Conservation (phyloP, 2,797 vertebrate species). For the Avahi laniger region DNA sequence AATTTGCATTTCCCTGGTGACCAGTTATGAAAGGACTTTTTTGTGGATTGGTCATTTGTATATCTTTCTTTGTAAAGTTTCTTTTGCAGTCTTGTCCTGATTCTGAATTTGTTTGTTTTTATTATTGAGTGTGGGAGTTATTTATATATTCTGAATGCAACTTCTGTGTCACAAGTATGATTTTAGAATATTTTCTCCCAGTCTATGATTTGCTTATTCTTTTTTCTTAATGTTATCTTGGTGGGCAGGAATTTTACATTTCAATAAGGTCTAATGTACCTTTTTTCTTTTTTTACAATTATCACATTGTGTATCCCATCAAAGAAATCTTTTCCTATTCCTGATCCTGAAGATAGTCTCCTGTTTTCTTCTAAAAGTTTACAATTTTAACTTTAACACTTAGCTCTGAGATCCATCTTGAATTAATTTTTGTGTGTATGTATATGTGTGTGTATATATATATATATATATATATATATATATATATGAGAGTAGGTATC, state of each 20-base stretch:
- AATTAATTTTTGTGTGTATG: background rate
- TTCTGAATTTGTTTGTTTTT: background rate
- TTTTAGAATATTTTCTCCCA: background rate
- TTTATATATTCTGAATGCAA: background rate
- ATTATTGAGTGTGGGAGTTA: background rate
- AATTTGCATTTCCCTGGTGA: background rate
- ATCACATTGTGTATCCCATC: background rate
- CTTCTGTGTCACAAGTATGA: background rate
- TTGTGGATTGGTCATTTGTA: background rate
- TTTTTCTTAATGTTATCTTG: background rate
- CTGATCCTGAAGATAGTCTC: background rate
- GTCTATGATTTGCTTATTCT: background rate
- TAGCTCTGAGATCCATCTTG: background rate
- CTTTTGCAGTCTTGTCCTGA: background rate
- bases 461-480: too few species aligned
- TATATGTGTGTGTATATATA: too few species aligned
- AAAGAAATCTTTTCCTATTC: background rate
- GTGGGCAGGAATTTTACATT: background rate
- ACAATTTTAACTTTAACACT: constrained; percentile 6
- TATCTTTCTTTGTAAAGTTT: constrained; percentile 6
- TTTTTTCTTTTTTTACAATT: background rate
- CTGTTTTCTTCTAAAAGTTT: background rate
- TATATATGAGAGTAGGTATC: background rate
- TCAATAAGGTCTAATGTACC: background rate
- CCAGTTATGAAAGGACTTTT: background rate